Base-by-base conservation (phyloP, 2,888 invertebrate species). In the Lycophotia porphyrea region DNA sequence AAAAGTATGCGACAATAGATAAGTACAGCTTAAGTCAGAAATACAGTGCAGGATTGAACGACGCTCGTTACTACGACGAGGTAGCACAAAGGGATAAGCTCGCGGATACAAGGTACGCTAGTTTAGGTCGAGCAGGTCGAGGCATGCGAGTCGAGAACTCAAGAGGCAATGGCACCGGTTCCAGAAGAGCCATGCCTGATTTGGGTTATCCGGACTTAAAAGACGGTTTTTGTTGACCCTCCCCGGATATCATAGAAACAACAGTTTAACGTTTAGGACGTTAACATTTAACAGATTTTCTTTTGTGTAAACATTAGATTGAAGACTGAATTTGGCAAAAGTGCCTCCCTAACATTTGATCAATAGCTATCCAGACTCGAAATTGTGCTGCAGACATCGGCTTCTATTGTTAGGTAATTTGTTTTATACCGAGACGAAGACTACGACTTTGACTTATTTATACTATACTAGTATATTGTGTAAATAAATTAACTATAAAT, bases 171-270 rank as follows among this genome's bases (percentile, higher is more conserved):
- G 95, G 95, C 55, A 95, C 92, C 72, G 95, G 95, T 77, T 96
- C 96, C 47, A 93, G 95, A 86, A 92, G 93, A 92, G 92, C 93
- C 15, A 93, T 96, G 92, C 96, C 96, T 71, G 96, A 96, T 90
- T 93, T 96, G 88, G 96, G 96, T 80, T 97, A 96, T 90, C 95
- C 97, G 64, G 97, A 97, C 89, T 96, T 97, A 84, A 97, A 97
- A 93, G 97, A 98, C 92, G 97, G 97, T 93, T 97, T 97, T 94
- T 98, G 97, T 97, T 98, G 98, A 98, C 98, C 97, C 95, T 94
- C 93, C 84, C 95, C 96, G 85, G 97, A 97, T 90, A 90, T 95
- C 77, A 87, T 96, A 90, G 96, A 96, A 91, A 96, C 96, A 80
- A 95, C 95, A 73, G 95, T 96, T 80, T 95, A 94, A 89, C 90